Conservation (phyloP, 2,113 vertebrate species). For the Patagioenas fasciata region DNA sequence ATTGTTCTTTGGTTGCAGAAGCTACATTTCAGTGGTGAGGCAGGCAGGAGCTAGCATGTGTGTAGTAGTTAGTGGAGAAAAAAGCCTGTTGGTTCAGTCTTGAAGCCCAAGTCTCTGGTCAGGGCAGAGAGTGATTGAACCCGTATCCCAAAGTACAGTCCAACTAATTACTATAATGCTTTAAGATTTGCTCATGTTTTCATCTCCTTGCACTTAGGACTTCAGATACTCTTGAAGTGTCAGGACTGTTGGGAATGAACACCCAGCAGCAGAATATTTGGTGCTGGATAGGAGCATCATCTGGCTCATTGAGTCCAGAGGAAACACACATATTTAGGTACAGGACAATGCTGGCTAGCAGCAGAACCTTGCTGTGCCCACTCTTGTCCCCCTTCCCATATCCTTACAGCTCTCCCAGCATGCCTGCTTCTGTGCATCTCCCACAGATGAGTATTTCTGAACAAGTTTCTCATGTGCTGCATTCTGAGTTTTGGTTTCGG, state of each 20-base stretch:
- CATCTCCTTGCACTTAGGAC: background rate
- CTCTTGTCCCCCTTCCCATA: background rate
- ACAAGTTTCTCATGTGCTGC: background rate
- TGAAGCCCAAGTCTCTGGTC: background rate
- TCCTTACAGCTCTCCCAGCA: background rate
- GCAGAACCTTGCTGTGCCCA: background rate
- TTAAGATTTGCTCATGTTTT: background rate
- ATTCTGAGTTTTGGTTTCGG: background rate
- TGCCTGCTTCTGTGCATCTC: background rate
- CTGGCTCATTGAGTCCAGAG: background rate
- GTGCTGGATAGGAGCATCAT: background rate
- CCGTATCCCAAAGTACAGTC: background rate
- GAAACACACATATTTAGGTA: background rate
- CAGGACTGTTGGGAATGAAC: background rate
- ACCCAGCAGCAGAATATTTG: background rate
- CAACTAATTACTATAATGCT: background rate
- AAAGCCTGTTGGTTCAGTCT: background rate
- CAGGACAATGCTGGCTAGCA: background rate
- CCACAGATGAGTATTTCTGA: background rate
- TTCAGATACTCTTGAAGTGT: background rate
- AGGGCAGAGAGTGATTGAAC: background rate
- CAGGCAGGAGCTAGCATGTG: background rate
- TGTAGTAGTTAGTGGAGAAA: background rate
- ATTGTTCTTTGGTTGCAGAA: background rate
- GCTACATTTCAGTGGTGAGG: background rate